A percentile compares a stretch with the other conserved stretches of the same genome.
phyloP scores from a whole-genome alignment of 2,888 invertebrate species.

The Agrochola litura region DNA sequence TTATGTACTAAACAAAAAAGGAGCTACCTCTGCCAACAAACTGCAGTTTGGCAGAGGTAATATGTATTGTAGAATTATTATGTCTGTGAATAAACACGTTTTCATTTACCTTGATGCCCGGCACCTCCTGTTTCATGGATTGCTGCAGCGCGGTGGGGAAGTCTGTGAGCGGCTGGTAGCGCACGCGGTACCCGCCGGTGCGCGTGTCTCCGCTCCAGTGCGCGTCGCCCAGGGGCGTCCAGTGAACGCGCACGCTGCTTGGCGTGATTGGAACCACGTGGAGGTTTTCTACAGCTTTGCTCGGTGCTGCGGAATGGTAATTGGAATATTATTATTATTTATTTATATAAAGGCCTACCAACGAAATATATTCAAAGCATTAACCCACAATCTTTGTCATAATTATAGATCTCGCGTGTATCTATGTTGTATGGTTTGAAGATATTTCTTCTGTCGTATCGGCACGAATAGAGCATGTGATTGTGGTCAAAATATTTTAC shows the following conservation, averaged over 20 bases:
- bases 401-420: no score
- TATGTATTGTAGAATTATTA: no score
- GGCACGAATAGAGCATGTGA: no score
- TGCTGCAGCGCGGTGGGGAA: constrained; percentile 96
- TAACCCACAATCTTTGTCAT: no score
- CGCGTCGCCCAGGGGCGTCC: constrained; percentile 94
- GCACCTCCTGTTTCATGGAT: constrained; percentile 95
- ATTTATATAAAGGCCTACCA: not conserved
- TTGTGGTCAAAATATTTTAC: no score
- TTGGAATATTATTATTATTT: not conserved
- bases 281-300: constrained; percentile 94
- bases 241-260: constrained; percentile 97
- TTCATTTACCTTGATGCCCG: constrained; percentile 92
- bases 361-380: no score
- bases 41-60: no score
- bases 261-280: constrained; percentile 98
- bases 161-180: constrained; percentile 97
- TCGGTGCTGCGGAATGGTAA: constrained; percentile 92
- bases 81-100: no score
- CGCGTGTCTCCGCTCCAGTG: constrained; percentile 97
- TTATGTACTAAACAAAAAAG: no score
- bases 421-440: no score
- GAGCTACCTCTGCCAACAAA: no score
- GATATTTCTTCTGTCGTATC: no score
- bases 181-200: constrained; percentile 96